phyloP scores from a whole-genome alignment of 2,113 vertebrate genomes.

The Austrofundulus limnaeus region DNA sequence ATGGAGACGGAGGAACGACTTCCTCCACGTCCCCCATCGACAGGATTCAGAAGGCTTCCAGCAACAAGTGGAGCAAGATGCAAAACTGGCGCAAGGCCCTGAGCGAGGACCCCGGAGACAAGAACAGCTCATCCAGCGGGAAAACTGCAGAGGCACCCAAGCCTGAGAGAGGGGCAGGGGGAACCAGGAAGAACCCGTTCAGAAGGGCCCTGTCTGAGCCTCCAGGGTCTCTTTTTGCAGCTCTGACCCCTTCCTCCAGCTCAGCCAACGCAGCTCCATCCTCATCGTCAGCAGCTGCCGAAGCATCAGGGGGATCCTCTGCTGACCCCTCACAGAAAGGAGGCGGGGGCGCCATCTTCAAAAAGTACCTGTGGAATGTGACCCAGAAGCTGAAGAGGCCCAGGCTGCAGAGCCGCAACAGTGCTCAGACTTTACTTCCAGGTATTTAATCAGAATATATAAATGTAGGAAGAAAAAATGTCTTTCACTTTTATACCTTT shows the following conservation, averaged over 20 bases:
- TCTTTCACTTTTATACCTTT: no score
- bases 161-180: conserved; percentile 25
- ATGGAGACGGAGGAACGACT: conserved; percentile 18
- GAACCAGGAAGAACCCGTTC: conserved; percentile 82
- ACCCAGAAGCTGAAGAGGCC: conserved; percentile 80
- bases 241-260: conserved; percentile 30
- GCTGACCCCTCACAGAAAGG: conserved; percentile 67
- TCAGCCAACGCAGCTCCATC: conserved; percentile 30
- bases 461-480: accelerated
- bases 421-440: conserved; percentile 20
- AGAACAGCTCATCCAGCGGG: conserved; percentile 4
- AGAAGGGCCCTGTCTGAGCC: conserved; percentile 85
- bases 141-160: conserved; percentile 39
- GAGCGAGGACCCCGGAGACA: conserved; percentile 75
- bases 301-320: conserved; percentile 33
- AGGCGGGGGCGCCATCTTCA: conserved; percentile 70
- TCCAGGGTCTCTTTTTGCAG: conserved; percentile 63
- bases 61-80: conserved; percentile 79
- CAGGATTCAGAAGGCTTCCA: conserved; percentile 65
- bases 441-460: no score
- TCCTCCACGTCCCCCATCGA: conserved; percentile 45
- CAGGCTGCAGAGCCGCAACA: conserved; percentile 60
- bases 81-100: conserved; percentile 84
- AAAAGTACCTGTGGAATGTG: conserved; percentile 81
- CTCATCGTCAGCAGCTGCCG: conserved; percentile 34